phyloP scores from a whole-genome alignment of 2,888 invertebrate genomes.

The Serripes groenlandicus region DNA sequence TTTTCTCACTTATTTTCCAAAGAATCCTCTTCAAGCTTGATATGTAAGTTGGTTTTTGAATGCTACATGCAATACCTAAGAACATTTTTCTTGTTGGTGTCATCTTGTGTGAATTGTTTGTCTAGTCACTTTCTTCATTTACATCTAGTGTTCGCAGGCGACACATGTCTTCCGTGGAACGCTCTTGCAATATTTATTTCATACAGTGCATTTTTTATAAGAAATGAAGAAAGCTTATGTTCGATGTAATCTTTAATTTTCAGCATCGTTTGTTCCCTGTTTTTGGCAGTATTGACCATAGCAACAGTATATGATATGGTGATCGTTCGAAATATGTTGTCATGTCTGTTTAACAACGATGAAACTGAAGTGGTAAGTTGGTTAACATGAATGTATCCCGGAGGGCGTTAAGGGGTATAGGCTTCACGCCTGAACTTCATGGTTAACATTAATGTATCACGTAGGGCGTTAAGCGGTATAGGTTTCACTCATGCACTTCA shows the following conservation, averaged over 20 bases:
- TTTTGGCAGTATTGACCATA: conserved; percentile 9
- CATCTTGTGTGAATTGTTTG: neutral
- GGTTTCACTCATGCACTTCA: neutral
- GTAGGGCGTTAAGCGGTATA: too few species aligned
- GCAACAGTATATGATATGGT: conserved; percentile 36
- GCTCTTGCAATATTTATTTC: neutral
- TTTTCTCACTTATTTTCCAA: too few species aligned
- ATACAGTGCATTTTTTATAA: neutral
- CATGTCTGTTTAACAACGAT: neutral
- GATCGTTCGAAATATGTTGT: conserved; percentile 6
- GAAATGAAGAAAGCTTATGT: neutral
- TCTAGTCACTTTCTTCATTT: neutral
- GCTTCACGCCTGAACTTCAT: too few species aligned
- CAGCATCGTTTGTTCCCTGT: conserved; percentile 26
- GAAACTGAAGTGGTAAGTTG: neutral
- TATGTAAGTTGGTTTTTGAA: too few species aligned
- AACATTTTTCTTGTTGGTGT: too few species aligned
- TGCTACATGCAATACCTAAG: too few species aligned
- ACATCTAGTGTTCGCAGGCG: neutral
- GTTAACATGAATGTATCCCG: too few species aligned
- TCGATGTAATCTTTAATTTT: conserved; percentile 2
- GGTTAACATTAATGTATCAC: too few species aligned
- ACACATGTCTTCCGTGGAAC: neutral
- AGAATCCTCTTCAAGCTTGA: too few species aligned
- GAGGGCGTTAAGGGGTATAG: too few species aligned